Base-by-base conservation (phyloP, 23 tunicate genomes). In the Trididemnum clinides region DNA sequence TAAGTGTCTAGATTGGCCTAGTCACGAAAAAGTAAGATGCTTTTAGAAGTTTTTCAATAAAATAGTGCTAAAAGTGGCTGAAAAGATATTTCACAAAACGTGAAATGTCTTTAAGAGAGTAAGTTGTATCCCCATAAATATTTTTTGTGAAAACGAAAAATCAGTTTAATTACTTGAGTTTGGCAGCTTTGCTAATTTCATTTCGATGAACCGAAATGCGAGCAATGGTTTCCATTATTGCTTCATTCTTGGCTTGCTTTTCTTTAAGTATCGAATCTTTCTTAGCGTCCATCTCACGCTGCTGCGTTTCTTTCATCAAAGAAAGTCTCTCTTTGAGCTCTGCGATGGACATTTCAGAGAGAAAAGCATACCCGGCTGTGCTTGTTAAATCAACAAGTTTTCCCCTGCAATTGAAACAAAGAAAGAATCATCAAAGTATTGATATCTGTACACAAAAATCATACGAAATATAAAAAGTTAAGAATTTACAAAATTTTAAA, bases 261-360 rank as follows among this genome's bases (percentile, higher is more conserved):
- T 85, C 90, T 65, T 82, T 77, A 18, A 85, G 39, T 33, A 87
- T 95, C 34, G 69, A 32, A 70, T 89, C 95, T 32, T 93, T 51
- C 27, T 66, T 87, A 22, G 82, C 62, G 62, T 95, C 98, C 65
- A 90, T 86, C 26, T 87, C 81, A n/a, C 51, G 57, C 63, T 86
- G 77, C 38, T 82, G 63, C 19, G 83, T 71, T 64, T 96, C 99
- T 50, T 70, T 79, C 87, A 96, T 38, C 54, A 91, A 33, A 74
- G 88, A 27, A 23, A 96, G 70, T 33, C 99, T 66, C 64, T 96
- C 99, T 15, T 81, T 81, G 49, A 96, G 80, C 33, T 96, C 99
- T 34, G 90, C 97, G 32, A 96, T 81, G 29, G 96, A 96, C 99
- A 96, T 96, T 64, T 96, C 99, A 20, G 90, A 88, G 54, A 96